Percentiles rank a stretch among this genome's conserved stretches.
Evolutionary conservation across 2,113 vertebrate genomes (phyloP).

Genomic region (Ranitomeya variabilis): DNA sequence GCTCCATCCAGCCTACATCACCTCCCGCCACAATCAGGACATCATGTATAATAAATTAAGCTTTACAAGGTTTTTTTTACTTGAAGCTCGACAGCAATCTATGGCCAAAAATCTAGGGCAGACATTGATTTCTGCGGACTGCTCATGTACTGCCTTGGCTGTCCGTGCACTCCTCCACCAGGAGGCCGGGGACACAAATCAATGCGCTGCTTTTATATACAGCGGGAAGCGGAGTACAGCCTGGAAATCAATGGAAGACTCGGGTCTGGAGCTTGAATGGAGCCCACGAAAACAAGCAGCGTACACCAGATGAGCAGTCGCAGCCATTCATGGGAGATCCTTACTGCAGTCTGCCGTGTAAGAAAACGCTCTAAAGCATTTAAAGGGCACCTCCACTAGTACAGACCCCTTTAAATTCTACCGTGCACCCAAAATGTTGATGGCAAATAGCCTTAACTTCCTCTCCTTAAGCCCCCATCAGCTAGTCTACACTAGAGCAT

Average conservation of each 20-base stretch:
- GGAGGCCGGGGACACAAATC: neutral
- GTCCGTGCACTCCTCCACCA: neutral
- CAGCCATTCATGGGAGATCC: slow-evolving; percentile 10
- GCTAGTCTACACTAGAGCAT: no score
- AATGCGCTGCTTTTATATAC: neutral
- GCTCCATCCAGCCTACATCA: slow-evolving; percentile 15
- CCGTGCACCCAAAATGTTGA: no score
- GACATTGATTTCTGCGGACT: slow-evolving; percentile 2
- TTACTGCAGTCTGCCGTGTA: neutral
- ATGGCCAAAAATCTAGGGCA: neutral
- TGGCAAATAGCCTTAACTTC: no score
- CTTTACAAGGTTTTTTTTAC: neutral
- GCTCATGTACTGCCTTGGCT: neutral
- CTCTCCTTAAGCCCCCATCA: no score
- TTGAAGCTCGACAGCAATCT: neutral
- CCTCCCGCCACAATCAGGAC: slow-evolving; percentile 1
- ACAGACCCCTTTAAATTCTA: no score
- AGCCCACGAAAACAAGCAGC: slow-evolving; percentile 8
- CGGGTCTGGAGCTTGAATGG: slow-evolving; percentile 1
- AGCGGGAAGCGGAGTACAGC: neutral
- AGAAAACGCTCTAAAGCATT: neutral
- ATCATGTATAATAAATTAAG: slow-evolving; percentile 29
- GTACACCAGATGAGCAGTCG: no score
- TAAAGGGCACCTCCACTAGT: neutral
- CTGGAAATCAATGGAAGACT: neutral